These are phyloP conservation scores for Corythornis leucogaster DNA, from an alignment of 2,797 vertebrate species.

Conservation along the genomic window DNA sequence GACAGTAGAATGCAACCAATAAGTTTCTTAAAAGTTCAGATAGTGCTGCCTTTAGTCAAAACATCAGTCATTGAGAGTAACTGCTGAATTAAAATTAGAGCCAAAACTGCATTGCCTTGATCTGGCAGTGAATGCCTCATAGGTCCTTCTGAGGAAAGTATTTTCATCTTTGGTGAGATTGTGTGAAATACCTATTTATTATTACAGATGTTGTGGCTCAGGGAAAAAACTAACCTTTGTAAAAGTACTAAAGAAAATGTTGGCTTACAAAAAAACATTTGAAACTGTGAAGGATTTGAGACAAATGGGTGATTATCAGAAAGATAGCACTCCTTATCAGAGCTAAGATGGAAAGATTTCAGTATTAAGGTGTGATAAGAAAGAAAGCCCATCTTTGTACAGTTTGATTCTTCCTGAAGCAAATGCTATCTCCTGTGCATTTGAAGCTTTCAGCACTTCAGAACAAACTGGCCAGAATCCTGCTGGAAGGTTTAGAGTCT, in stretches of 20 bases:
- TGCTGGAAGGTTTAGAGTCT: not conserved
- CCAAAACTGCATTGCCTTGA: slow-evolving; percentile 15
- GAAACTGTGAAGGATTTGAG: not conserved
- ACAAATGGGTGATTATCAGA: not conserved
- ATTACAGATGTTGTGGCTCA: slow-evolving; percentile 29
- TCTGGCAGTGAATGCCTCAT: not conserved
- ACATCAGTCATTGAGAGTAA: not conserved
- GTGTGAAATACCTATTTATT: slow-evolving; percentile 33
- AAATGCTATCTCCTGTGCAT: not conserved
- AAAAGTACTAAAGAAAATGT: slow-evolving; percentile 16
- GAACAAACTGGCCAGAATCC: not conserved
- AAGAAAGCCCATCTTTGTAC: not conserved
- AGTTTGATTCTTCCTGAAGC: not conserved
- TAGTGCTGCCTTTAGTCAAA: not conserved
- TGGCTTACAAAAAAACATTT: not conserved
- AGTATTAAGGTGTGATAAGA: not conserved
- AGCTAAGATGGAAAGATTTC: not conserved
- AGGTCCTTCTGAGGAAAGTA: slow-evolving; percentile 1
- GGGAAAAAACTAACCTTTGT: slow-evolving; percentile 3
- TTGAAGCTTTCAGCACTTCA: not conserved
- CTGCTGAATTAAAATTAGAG: not conserved
- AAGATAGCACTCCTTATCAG: not conserved
- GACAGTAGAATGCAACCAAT: not conserved
- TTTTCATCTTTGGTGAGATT: not conserved
- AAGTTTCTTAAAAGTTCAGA: not conserved